Base-by-base conservation (phyloP, 1,140 invertebrate species). In the Saccostrea glomerata region DNA sequence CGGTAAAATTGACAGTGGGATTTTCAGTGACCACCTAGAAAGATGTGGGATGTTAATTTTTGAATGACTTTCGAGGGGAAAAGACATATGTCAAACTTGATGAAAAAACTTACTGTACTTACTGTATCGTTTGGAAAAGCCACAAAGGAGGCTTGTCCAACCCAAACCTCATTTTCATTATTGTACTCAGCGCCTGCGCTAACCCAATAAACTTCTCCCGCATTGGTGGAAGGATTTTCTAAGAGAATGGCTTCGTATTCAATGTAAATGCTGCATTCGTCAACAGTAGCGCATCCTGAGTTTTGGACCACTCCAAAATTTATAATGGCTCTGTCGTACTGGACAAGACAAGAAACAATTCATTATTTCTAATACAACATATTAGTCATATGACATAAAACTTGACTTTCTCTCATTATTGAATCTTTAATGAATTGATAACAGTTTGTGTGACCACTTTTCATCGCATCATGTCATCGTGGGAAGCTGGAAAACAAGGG, bases 131-230 rank as follows among this genome's bases (percentile, higher is more conserved):
- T 82, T 0, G 85, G 70, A 7, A 70, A 63, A 40, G 82, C 56
- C 9, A 36, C 25, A 86, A 89, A 89, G 4, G 92, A 91, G 0
- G 94, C 94, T 86, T 95, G 95, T 25, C 95, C 95, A 20, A 96
- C 94, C 95, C 95, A 96, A 9, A 96, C 94, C 66, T 94, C 94
- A 13, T 92, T 93, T 82, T 95, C 93, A 63, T 93, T 91, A 90
- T 94, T 93, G 91, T 95, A 96, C 89, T 95, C 95, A 5, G 95
- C 95, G 0, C 95, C 95, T 3, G 94, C 95, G 86, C 95, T 96
- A 1, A 96, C 93, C 91, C 94, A 95, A 85, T 95, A 95, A 0
- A 90, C 87, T 13, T 86, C 89, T 0, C 90, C 91, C 23, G 90
- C 89, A 2, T 84, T 85, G 11, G 91, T 90, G 55, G 93, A 90